phyloP scores from a whole-genome alignment of 2,888 invertebrate species.

The Podotricha telesiphe region DNA sequence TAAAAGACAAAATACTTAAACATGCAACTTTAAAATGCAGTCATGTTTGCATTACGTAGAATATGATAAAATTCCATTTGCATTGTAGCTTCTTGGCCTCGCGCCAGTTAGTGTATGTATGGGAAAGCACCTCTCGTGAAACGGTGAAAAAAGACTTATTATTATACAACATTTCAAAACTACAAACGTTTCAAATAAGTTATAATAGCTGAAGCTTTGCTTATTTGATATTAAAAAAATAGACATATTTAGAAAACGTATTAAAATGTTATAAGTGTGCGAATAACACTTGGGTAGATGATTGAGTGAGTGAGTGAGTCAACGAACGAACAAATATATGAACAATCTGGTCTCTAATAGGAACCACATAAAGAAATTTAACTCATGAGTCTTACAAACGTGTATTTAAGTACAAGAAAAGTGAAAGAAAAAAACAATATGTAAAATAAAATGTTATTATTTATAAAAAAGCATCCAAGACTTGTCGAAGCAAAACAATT shows the following conservation, averaged over 20 bases:
- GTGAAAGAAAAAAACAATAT: no score
- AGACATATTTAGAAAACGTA: no score
- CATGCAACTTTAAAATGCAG: slow-evolving; percentile 32
- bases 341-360: no score
- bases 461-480: no score
- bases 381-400: no score
- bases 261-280: no score
- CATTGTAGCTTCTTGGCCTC: slow-evolving; percentile 38
- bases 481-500: background rate
- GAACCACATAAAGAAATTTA: no score
- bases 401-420: no score
- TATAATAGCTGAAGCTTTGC: background rate
- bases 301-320: no score
- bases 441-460: no score
- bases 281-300: no score
- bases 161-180: slow-evolving; percentile 8
- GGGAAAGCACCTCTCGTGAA: slow-evolving; percentile 21
- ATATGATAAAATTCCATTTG: slow-evolving; percentile 37
- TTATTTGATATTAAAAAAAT: background rate
- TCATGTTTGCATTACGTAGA: slow-evolving; percentile 38
- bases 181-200: background rate
- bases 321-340: no score
- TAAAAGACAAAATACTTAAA: slow-evolving; percentile 27
- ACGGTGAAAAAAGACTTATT: slow-evolving; percentile 14
- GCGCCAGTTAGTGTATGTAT: slow-evolving; percentile 32